Base-by-base conservation (phyloP, 2,888 invertebrate genomes). In the Hirtodrosophila duncani region DNA sequence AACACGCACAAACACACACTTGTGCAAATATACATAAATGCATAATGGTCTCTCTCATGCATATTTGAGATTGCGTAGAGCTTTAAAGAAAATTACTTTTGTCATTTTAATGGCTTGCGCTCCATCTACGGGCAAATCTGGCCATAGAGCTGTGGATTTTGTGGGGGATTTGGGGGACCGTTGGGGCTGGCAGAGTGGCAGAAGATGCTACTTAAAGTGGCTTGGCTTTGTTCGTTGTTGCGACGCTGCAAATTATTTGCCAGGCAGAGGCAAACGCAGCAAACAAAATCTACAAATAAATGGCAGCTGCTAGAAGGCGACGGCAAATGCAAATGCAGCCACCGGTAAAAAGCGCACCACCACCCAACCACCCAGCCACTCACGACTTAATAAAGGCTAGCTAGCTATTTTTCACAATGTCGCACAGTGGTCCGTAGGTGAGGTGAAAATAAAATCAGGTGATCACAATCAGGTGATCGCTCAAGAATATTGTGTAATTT, bases 31-130 rank as follows among this genome's bases (percentile, higher is more conserved):
- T 33, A 34, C 33, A 37, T 26, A 36, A 26, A 56, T 39, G 29
- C 39, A 41, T 58, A 58, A 58, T 39, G 30, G 29, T 20, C 50
- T n/a, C n/a, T n/a, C 7, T 13, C 37, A 55, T 27, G 45, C 45
- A 62, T 58, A 66, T 66, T 78, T 59, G 37, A 78, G 72, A 56
- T 74, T 75, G 64, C 44, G 63, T 56, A 31, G 43, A 59, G 63
- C 56, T 52, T 72, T 56, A 72, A 64, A 50, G 43, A 39, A 71
- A 70, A 71, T 71, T 71, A 78, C 63, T 69, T 74, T 78, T 78
- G 79, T 69, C 79, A 74, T 49, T 77, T 68, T 61, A 77, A 67
- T 71, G 61, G 53, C 46, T 53, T 57, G 60, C 65, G 45, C 56
- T 65, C 55, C 58, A 77, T 53, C 49, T 53, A n/a, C n/a, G n/a